Evolutionary conservation across 1,140 invertebrate species (phyloP).

Genomic region (Maconellicoccus hirsutus): DNA sequence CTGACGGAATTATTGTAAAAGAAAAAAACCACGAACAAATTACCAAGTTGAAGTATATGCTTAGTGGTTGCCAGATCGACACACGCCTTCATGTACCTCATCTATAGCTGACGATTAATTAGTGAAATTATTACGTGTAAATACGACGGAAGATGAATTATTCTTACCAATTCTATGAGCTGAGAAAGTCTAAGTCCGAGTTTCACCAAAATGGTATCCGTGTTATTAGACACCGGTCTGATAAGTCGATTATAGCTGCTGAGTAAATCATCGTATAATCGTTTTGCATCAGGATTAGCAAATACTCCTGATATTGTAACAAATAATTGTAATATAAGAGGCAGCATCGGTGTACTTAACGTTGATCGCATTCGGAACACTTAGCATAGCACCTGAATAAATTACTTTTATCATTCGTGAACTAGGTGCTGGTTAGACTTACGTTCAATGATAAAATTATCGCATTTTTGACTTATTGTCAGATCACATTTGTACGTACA

Average conservation of each 20-base stretch:
- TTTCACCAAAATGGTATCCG: slow-evolving; percentile 84
- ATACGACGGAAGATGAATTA: not conserved
- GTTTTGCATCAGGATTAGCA: slow-evolving; percentile 78
- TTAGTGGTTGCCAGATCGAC: no score
- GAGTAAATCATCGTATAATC: slow-evolving; percentile 86
- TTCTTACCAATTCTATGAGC: slow-evolving; percentile 84
- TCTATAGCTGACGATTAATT: no score
- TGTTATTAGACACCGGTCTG: slow-evolving; percentile 83
- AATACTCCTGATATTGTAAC: slow-evolving; percentile 24
- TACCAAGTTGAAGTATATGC: no score
- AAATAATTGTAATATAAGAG: not conserved
- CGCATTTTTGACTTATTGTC: not conserved
- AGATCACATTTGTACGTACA: not conserved
- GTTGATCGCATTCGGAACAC: slow-evolving; percentile 7
- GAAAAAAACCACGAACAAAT: no score
- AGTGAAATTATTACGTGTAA: no score
- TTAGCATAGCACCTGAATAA: slow-evolving; percentile 2
- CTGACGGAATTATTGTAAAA: no score
- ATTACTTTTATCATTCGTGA: not conserved
- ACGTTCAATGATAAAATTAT: not conserved
- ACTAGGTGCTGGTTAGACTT: not conserved
- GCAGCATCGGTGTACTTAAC: slow-evolving; percentile 13
- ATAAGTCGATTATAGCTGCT: slow-evolving; percentile 94
- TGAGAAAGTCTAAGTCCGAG: slow-evolving; percentile 84
- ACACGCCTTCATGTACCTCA: no score